Percentiles rank a stretch among this genome's conserved stretches.
These are phyloP conservation scores for Hybos culiciformis DNA, from an alignment of 2,888 invertebrate genomes.

Conservation along the genomic window DNA sequence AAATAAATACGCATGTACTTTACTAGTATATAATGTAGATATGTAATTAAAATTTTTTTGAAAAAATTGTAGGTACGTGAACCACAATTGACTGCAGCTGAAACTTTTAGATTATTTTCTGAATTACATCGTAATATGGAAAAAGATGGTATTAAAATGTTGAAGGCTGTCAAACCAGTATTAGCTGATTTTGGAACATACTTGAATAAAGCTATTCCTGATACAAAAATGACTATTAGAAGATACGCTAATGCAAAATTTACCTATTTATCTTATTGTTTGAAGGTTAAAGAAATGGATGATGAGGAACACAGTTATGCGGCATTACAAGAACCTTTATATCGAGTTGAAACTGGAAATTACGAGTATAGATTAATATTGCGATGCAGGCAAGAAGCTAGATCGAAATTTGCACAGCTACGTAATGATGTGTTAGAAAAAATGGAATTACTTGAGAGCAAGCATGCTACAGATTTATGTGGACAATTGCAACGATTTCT, in stretches of 20 bases:
- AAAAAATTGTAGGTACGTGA: no score
- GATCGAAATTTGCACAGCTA: constrained; percentile 68
- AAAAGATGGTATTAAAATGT: constrained; percentile 74
- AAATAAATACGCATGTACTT: no score
- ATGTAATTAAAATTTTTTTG: no score
- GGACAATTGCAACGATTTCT: constrained; percentile 72
- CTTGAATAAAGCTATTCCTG: constrained; percentile 94
- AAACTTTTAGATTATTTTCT: constrained; percentile 88
- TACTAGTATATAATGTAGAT: no score
- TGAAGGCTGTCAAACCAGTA: constrained; percentile 86
- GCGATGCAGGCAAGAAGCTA: constrained; percentile 89
- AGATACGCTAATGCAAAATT: constrained; percentile 99
- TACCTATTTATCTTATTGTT: constrained; percentile 95
- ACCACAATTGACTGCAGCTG: constrained; percentile 87
- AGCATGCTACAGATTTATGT: constrained; percentile 93
- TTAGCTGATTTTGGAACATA: constrained; percentile 92
- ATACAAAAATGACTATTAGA: constrained; percentile 90
- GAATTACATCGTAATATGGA: constrained; percentile 89
- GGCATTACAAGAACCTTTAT: constrained; percentile 86
- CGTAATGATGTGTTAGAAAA: constrained; percentile 90
- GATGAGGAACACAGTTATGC: constrained; percentile 95
- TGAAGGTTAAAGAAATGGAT: constrained; percentile 99
- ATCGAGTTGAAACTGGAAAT: constrained; percentile 97
- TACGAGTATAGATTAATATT: constrained; percentile 96
- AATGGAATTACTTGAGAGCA: constrained; percentile 92